These are phyloP conservation scores for Aporrectodea caliginosa DNA, from an alignment of 1,140 invertebrate genomes.

Conservation along the genomic window DNA sequence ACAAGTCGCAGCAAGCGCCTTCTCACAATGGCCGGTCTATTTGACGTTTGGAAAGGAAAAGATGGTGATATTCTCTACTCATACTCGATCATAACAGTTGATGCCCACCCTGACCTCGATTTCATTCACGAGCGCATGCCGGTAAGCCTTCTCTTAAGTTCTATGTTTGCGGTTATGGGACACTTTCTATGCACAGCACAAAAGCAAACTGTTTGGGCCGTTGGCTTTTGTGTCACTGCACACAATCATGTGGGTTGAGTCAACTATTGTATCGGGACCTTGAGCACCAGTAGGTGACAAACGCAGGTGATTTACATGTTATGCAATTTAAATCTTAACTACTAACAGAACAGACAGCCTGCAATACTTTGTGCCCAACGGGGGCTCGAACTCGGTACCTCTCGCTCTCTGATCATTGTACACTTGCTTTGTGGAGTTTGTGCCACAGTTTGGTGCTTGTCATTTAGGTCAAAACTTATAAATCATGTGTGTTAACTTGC, in stretches of 20 bases:
- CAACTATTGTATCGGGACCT: background rate
- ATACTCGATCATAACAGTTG: conserved; percentile 74
- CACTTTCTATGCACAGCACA: background rate
- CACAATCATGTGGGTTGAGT: background rate
- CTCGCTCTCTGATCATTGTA: no score
- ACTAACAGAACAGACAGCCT: no score
- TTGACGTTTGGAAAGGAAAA: conserved; percentile 64
- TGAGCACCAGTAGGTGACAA: background rate
- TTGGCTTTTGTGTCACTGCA: background rate
- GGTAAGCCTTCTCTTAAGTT: no score
- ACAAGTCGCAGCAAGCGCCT: conserved; percentile 59
- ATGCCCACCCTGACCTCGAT: conserved; percentile 65
- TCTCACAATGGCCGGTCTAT: conserved; percentile 73
- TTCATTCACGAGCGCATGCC: conserved; percentile 78
- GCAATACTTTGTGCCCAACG: no score
- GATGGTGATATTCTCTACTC: conserved; percentile 65
- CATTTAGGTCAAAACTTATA: no score
- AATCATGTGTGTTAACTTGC: no score
- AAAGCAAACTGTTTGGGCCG: background rate
- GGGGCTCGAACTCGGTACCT: no score
- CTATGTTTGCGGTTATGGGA: background rate
- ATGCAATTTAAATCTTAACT: no score
- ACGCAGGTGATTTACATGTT: no score
- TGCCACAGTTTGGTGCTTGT: no score
- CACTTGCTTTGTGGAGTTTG: no score